These are phyloP conservation scores for Pipistrellus pipistrellus DNA, from an alignment of 2,797 vertebrate species.

Conservation along the genomic window DNA sequence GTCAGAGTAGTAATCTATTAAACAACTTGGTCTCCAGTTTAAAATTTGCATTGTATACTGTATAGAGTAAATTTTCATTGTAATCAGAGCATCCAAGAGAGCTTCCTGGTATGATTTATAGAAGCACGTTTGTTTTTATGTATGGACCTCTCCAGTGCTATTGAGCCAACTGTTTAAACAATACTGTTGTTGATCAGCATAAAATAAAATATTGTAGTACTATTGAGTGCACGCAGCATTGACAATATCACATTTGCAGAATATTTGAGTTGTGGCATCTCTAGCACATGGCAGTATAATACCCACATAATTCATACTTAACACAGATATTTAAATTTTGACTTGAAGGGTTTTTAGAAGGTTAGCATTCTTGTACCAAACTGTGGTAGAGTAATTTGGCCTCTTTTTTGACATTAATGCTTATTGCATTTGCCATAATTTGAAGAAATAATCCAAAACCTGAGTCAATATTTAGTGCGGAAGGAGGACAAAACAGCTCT, in stretches of 20 bases:
- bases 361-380: slow-evolving; percentile 44
- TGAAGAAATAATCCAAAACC: slow-evolving; percentile 72
- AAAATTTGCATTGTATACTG: slow-evolving; percentile 85
- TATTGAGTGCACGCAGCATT: slow-evolving; percentile 50
- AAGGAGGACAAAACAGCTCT: slow-evolving; percentile 67
- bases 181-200: slow-evolving; percentile 76
- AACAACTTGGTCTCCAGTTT: slow-evolving; percentile 84
- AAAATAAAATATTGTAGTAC: slow-evolving; percentile 69
- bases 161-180: slow-evolving; percentile 79
- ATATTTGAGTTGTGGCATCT: slow-evolving; percentile 70
- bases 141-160: slow-evolving; percentile 56
- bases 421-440: slow-evolving; percentile 69
- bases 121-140: slow-evolving; percentile 76
- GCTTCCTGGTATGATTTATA: slow-evolving; percentile 81
- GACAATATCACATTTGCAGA: slow-evolving; percentile 71
- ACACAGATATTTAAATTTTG: slow-evolving; percentile 71
- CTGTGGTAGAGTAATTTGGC: slow-evolving; percentile 54
- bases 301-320: slow-evolving; percentile 68
- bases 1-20: slow-evolving; percentile 84
- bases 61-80: slow-evolving; percentile 84
- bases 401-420: slow-evolving; percentile 56
- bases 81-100: slow-evolving; percentile 79
- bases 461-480: slow-evolving; percentile 71
- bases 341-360: slow-evolving; percentile 76
- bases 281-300: slow-evolving; percentile 57